Conservation (phyloP, 2,113 vertebrate species). For the Platysteira castanea region DNA sequence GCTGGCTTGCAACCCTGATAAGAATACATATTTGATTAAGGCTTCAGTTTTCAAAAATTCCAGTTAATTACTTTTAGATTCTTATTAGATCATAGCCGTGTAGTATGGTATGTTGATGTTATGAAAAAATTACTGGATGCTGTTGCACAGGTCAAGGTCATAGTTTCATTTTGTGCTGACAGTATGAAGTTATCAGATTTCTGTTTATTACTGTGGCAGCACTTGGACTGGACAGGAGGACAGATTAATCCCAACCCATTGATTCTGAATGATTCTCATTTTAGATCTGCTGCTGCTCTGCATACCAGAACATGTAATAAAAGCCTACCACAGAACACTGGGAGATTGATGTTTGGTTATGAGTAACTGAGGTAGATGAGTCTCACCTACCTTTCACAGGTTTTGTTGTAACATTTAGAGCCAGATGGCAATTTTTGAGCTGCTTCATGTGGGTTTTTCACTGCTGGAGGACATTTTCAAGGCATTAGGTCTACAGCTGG, state of each 20-base stretch:
- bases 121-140: conserved; percentile 66
- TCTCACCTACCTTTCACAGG: neutral
- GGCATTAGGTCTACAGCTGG: neutral
- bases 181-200: conserved; percentile 69
- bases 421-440: neutral
- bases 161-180: conserved; percentile 66
- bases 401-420: neutral
- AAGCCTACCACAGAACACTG: neutral
- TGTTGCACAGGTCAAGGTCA: conserved; percentile 69
- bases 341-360: neutral
- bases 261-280: conserved; percentile 52
- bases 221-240: conserved; percentile 48
- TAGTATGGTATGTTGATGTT: conserved; percentile 62
- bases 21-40: conserved; percentile 78
- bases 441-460: neutral
- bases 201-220: conserved; percentile 60
- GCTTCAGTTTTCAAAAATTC: conserved; percentile 70
- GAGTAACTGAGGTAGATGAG: neutral
- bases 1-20: conserved; percentile 74
- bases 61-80: conserved; percentile 80
- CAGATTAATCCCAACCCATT: conserved; percentile 34
- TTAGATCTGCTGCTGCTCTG: conserved; percentile 36
- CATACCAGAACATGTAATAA: conserved; percentile 36
- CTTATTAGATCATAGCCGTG: conserved; percentile 71
- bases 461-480: neutral